Evolutionary conservation across 2,113 vertebrate species (phyloP).

Genomic region (Protobothrops mucrosquamatus): DNA sequence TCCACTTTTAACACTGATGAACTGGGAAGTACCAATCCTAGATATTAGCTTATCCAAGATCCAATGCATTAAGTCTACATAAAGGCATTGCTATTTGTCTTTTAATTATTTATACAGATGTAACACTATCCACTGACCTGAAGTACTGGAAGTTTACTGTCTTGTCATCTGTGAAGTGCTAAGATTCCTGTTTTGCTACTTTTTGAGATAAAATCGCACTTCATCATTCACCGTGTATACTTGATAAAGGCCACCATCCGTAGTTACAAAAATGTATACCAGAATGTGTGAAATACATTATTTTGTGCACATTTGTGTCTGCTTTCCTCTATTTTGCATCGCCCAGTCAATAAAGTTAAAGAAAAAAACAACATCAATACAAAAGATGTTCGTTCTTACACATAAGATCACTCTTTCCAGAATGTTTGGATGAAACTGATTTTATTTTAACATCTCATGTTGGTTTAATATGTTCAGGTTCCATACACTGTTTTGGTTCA

Average conservation of each 20-base stretch:
- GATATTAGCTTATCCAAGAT: neutral
- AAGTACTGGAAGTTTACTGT: conserved; percentile 1
- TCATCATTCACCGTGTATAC: neutral
- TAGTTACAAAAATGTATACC: neutral
- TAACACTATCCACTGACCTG: neutral
- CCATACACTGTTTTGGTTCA: neutral
- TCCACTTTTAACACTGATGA: neutral
- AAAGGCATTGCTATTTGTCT: neutral
- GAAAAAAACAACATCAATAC: neutral
- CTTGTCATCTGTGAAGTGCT: conserved; percentile 7
- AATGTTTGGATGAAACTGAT: neutral
- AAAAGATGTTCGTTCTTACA: neutral
- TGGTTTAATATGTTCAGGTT: neutral
- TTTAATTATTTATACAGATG: conserved; percentile 15
- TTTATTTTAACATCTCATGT: neutral
- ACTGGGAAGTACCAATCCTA: neutral
- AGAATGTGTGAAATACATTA: neutral
- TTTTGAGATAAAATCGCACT: neutral
- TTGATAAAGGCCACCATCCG: neutral
- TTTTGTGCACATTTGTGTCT: neutral
- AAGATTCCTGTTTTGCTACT: neutral
- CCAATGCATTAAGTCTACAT: neutral
- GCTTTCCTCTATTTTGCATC: neutral
- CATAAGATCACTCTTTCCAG: neutral
- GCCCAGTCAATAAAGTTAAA: neutral